Evolutionary conservation across 2,888 invertebrate genomes (phyloP).

Genomic region (Flexamia atlantica): DNA sequence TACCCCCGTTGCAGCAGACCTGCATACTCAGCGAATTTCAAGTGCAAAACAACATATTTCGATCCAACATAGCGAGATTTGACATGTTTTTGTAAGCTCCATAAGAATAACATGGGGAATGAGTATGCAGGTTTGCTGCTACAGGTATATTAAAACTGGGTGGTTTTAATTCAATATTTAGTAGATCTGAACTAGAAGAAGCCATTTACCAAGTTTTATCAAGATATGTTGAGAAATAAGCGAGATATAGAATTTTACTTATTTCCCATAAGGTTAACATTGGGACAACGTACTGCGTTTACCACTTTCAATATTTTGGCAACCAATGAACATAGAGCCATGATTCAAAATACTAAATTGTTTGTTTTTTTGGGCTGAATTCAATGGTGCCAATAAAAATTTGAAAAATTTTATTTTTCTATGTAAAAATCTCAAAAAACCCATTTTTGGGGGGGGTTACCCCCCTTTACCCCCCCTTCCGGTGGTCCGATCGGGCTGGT

Average conservation of each 20-base stretch:
- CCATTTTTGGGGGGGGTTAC: neutral
- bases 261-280: neutral
- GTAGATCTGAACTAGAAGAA: neutral
- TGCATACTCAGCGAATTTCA: too few species aligned
- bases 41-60: too few species aligned
- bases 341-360: neutral
- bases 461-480: neutral
- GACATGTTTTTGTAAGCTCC: too few species aligned
- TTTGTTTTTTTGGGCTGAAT: neutral
- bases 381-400: neutral
- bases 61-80: too few species aligned
- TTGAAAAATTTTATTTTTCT: too few species aligned
- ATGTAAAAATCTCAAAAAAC: neutral
- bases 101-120: neutral
- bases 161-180: neutral
- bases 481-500: neutral
- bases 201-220: neutral
- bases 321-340: neutral
- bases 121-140: neutral
- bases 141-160: neutral
- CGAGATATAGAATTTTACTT: neutral
- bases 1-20: too few species aligned
- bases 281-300: neutral
- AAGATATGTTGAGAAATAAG: neutral
- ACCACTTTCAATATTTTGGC: neutral